phyloP scores from a whole-genome alignment of 2,113 vertebrate genomes.

The Mormoops blainvillei region DNA sequence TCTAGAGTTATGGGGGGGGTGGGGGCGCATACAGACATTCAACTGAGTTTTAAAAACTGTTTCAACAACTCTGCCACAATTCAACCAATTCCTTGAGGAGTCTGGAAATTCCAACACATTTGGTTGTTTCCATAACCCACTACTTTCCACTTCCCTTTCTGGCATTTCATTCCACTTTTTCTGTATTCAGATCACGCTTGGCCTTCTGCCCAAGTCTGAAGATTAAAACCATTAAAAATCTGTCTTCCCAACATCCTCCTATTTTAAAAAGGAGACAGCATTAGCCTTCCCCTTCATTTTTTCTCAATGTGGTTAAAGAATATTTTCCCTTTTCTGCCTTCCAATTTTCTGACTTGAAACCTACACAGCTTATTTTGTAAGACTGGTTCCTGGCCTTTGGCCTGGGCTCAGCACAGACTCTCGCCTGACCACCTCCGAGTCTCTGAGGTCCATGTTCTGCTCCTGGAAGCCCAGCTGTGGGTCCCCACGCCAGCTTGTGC shows the following conservation, averaged over 20 bases:
- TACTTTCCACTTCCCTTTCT: slow-evolving; percentile 48
- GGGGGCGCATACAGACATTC: not conserved
- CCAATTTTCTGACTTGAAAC: not conserved
- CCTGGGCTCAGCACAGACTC: not conserved
- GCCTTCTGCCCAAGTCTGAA: slow-evolving; percentile 46
- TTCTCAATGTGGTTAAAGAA: not conserved
- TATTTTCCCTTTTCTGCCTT: not conserved
- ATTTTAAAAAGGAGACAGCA: not conserved
- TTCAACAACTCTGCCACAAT: not conserved
- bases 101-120: not conserved
- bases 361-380: not conserved
- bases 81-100: not conserved
- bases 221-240: slow-evolving; percentile 59
- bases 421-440: not conserved
- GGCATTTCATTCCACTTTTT: slow-evolving; percentile 32
- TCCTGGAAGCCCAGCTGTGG: not conserved
- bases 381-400: not conserved
- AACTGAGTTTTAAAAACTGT: slow-evolving; percentile 1
- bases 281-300: not conserved
- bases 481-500: not conserved
- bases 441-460: not conserved
- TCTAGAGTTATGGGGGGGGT: not conserved
- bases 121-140: slow-evolving; percentile 21
- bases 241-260: slow-evolving; percentile 27
- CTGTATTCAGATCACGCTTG: slow-evolving; percentile 30